phyloP scores from a whole-genome alignment of 2,888 invertebrate species.

The Patella depressa region DNA sequence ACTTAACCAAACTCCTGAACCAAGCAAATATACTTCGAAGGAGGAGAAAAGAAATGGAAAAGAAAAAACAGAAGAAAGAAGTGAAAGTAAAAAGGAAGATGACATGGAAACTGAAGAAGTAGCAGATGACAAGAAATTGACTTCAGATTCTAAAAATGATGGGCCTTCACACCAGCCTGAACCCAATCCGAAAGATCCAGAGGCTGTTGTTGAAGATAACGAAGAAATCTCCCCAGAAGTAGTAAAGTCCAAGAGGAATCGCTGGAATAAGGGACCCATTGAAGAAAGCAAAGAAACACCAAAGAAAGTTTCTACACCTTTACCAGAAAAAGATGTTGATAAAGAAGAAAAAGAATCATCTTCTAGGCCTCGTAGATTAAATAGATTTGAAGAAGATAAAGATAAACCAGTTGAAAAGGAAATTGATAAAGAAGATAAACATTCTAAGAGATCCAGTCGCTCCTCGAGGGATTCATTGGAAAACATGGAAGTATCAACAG shows the following conservation, averaged over 20 bases:
- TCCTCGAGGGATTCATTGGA: not conserved
- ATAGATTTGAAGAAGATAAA: not conserved
- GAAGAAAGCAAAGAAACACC: not conserved
- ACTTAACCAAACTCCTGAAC: not conserved
- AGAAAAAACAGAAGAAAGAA: not conserved
- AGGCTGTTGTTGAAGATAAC: not conserved
- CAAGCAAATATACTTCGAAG: not conserved
- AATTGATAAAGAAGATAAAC: not conserved
- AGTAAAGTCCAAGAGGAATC: conserved; percentile 3
- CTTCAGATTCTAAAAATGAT: not conserved
- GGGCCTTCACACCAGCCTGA: not conserved
- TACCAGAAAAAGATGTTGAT: conserved; percentile 9
- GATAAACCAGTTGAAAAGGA: conserved; percentile 9
- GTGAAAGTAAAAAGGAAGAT: conserved; percentile 10
- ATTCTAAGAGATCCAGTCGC: conserved; percentile 3
- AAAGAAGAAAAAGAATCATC: not conserved
- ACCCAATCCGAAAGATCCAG: not conserved
- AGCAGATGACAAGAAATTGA: not conserved
- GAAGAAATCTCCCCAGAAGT: not conserved
- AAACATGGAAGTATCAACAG: not conserved
- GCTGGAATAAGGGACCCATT: not conserved
- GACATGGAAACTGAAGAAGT: not conserved
- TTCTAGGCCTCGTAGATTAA: not conserved
- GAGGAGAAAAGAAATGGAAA: not conserved
- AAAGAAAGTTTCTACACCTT: not conserved